These are phyloP conservation scores for Lasioglossum leucozonium DNA, from an alignment of 2,888 invertebrate genomes.

Conservation along the genomic window DNA sequence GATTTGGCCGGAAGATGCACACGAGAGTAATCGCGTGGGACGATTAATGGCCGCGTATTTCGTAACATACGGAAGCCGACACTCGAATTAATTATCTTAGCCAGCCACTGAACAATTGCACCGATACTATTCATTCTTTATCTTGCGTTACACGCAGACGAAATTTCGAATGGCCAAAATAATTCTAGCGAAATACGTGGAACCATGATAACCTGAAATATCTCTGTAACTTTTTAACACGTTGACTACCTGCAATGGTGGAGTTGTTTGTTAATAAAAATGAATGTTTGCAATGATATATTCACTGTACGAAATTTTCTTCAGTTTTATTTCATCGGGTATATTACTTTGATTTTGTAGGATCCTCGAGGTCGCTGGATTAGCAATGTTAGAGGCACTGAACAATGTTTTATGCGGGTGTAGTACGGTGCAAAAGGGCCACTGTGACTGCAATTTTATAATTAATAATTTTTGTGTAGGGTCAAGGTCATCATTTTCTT, in stretches of 20 bases:
- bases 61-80: neutral
- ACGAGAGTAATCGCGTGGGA: constrained; percentile 19
- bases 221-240: neutral
- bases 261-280: neutral
- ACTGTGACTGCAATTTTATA: too few relatives aligned
- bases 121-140: neutral
- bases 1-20: constrained; percentile 12
- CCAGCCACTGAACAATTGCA: neutral
- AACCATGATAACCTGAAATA: neutral
- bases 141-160: neutral
- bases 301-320: neutral
- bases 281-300: neutral
- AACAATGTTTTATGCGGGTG: too few relatives aligned
- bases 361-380: too few relatives aligned
- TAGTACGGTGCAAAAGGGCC: too few relatives aligned
- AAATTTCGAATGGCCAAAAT: neutral
- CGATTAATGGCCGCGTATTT: neutral
- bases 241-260: too few relatives aligned
- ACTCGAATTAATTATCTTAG: constrained; percentile 12
- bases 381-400: too few relatives aligned
- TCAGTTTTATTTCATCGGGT: too few relatives aligned
- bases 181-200: neutral
- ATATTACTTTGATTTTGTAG: too few relatives aligned
- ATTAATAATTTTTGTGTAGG: too few relatives aligned
- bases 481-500: too few relatives aligned